Evolutionary conservation across 1,140 invertebrate species (phyloP), one percentile per base, ranked within the genome.

Genomic region (Cepaea nemoralis): DNA sequence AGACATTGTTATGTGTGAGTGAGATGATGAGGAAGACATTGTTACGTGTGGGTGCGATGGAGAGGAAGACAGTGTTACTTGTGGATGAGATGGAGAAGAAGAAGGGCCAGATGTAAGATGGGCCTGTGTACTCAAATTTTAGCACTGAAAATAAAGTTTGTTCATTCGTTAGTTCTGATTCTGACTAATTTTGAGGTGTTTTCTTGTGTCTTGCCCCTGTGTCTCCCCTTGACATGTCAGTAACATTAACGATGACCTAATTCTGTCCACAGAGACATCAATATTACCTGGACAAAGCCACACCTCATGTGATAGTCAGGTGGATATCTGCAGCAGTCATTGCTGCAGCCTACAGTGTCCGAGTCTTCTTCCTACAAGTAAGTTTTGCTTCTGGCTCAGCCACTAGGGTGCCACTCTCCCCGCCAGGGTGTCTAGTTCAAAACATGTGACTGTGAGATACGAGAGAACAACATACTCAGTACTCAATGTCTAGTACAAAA

Each of bases 321-420:
- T 90, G 89, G 89, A 39, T 84, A 27, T 76, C 85, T 42, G 83
- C 84, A 40, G 24, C 75, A 31, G 0, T 87, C 24, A 70, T 89
- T 24, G 40, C 81, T 77, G 0, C 84, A 33, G 39, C 82, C 19
- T 90, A 90, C 83, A 79, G 83, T 66, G 31, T 90, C 27, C 81
- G 89, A 70, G 89, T 90, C 19, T 87, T 86, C 80, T 76, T 87
- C 70, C 76, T 89, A 80, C 86, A 90, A 85, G 89, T 88, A 84
- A 85, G 77, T 16, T 66, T 33, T 69, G 35, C 40, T 48, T 40
- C 40, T 10, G 42, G 42, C 37, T 35, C n/a, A n/a, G n/a, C n/a
- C n/a, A n/a, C n/a, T n/a, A n/a, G n/a, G n/a, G n/a, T n/a, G n/a
- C n/a, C n/a, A n/a, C n/a, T n/a, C n/a, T n/a, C n/a, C n/a, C n/a